Evolutionary conservation across 2,797 vertebrate species (phyloP).

Genomic region (Oceanodroma leucorhoa): DNA sequence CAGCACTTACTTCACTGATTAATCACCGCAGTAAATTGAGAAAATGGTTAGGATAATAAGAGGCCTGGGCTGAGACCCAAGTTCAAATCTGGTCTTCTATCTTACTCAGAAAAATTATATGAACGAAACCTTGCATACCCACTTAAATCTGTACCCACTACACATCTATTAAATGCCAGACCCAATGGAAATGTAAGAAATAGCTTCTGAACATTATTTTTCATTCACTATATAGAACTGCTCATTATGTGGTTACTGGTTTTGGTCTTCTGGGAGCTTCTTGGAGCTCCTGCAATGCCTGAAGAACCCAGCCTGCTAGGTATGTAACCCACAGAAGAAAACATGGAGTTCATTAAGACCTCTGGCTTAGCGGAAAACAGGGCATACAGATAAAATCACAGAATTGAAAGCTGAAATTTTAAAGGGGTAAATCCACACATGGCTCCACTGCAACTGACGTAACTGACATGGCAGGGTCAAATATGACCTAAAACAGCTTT

Average conservation of each 20-base stretch:
- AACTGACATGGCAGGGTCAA: not conserved
- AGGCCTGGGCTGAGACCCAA: not conserved
- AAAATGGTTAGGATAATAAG: not conserved
- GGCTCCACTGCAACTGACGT: not conserved
- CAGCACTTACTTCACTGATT: not conserved
- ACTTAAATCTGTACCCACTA: not conserved
- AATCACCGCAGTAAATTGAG: not conserved
- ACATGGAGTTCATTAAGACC: not conserved
- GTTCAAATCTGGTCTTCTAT: not conserved
- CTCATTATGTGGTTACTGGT: not conserved
- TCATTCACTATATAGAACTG: not conserved
- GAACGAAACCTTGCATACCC: not conserved
- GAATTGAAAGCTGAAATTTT: not conserved
- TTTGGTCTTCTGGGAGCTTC: not conserved
- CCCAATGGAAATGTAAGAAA: not conserved
- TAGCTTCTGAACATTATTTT: not conserved
- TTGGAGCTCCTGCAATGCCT: not conserved
- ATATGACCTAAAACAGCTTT: not conserved
- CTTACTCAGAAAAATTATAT: not conserved
- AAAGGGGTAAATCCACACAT: not conserved
- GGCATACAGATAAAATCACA: not conserved
- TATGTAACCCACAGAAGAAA: not conserved
- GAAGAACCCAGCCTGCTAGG: not conserved
- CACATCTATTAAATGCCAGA: not conserved
- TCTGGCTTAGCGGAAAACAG: not conserved